Base-by-base conservation (phyloP, 2,113 vertebrate genomes). In the Datnioides undecimradiatus region DNA sequence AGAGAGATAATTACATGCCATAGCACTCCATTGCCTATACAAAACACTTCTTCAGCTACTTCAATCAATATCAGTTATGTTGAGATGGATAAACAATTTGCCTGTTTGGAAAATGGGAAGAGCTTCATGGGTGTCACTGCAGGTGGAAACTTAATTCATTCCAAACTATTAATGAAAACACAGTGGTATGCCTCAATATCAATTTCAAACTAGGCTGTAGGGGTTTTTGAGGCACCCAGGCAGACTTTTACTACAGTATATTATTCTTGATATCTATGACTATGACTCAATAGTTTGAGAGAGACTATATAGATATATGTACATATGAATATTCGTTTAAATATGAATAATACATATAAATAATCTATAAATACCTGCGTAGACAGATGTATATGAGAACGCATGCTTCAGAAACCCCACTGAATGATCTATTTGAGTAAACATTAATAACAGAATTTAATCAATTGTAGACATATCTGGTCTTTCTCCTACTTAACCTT, bases 1-100 rank as follows among this genome's bases (percentile, higher is more conserved):
- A 81, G 85, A 90, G 79, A 83, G 79, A 91, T 91, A 87, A 91
- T 91, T 90, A 88, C 64, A 73, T 76, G 69, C 58, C 68, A 48
- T 49, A 60, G 36, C 73, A 62, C 55, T 77, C 65, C n/a, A 64
- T 46, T 86, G 80, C 65, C 52, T 59, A 54, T 73, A 82, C 54
- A 81, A 76, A 80, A 88, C 68, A 80, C 62, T 58, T 85, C 63
- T 73, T 66, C 69, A 72, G 74, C 66, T 66, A 59, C 84, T 84
- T 84, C 76, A 88, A 70, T 91, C 88, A 90, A 84, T 81, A 90
- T 80, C 70, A 72, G 87, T 79, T 67, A 36, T 78, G 60, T 69
- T 52, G 43, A 84, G 74, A 93, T 49, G 69, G 80, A 87, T 86
- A 86, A 86, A 90, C 70, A 87, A 54, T 68, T 73, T 73, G 57